Evolutionary conservation across 1,140 invertebrate genomes (phyloP).

Genomic region (Drosophila sulfurigaster): DNA sequence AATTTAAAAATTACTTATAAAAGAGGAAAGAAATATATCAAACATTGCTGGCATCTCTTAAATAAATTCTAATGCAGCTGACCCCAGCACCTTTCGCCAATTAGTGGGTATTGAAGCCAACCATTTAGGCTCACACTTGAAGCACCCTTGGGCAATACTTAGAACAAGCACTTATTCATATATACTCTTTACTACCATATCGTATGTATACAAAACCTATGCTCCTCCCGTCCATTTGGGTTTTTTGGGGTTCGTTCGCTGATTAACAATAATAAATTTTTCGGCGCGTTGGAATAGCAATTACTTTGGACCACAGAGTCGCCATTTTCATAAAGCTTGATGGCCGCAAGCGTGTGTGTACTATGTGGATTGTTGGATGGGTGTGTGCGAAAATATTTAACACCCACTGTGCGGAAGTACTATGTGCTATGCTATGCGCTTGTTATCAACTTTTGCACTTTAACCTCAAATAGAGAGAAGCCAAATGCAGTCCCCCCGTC

Average conservation of each 20-base stretch:
- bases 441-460: conserved; percentile 56
- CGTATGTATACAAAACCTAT: neutral
- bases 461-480: conserved; percentile 59
- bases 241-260: conserved; percentile 42
- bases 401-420: conserved; percentile 20
- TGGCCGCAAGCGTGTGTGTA: conserved; percentile 19
- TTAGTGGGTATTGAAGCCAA: conserved; percentile 27
- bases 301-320: conserved; percentile 50
- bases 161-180: conserved; percentile 9
- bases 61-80: too few relatives aligned
- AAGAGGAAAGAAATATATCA: too few relatives aligned
- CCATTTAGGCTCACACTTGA: conserved; percentile 8
- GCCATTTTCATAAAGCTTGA: conserved; percentile 60
- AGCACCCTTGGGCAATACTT: conserved; percentile 10
- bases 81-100: conserved; percentile 47
- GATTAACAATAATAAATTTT: conserved; percentile 75
- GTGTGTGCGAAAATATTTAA: conserved; percentile 65
- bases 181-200: neutral
- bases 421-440: conserved; percentile 16
- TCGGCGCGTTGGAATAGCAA: conserved; percentile 57
- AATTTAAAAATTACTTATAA: too few relatives aligned
- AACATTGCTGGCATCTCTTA: too few relatives aligned
- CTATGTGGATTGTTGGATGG: conserved; percentile 8
- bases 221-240: neutral
- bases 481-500: neutral